phyloP scores from a whole-genome alignment of 2,888 invertebrate species.

The Sympetrum striolatum region DNA sequence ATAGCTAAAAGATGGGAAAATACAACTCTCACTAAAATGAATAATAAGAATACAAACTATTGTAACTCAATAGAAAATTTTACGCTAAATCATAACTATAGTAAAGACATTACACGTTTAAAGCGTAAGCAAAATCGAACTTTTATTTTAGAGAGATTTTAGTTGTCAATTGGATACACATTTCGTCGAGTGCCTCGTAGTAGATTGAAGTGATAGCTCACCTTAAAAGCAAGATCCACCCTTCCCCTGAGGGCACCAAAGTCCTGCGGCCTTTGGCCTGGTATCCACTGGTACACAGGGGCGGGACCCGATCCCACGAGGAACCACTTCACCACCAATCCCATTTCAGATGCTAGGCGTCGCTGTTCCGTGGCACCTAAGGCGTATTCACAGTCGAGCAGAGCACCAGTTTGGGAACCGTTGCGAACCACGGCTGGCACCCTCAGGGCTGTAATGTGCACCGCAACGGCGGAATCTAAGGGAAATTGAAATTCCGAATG shows the following conservation, averaged over 20 bases:
- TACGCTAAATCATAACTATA: no score
- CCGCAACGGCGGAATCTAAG: slow-evolving; percentile 50
- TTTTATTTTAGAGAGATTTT: no score
- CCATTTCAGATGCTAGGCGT: slow-evolving; percentile 59
- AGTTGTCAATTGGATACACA: no score
- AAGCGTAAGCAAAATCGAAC: no score
- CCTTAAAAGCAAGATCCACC: slow-evolving; percentile 70
- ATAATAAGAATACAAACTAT: no score
- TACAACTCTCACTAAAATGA: no score
- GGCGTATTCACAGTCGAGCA: slow-evolving; percentile 76
- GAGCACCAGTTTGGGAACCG: slow-evolving; percentile 60
- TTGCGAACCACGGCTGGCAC: slow-evolving; percentile 69
- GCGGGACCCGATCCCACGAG: slow-evolving; percentile 67
- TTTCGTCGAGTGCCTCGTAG: no score
- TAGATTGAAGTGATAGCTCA: slow-evolving; percentile 59
- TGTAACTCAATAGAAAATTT: no score
- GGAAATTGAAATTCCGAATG: background rate
- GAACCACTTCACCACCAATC: slow-evolving; percentile 80
- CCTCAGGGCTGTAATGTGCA: slow-evolving; percentile 67
- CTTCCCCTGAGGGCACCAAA: slow-evolving; percentile 65
- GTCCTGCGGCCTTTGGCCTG: slow-evolving; percentile 72
- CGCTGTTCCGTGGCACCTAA: slow-evolving; percentile 64
- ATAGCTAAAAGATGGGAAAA: no score
- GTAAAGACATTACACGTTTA: no score
- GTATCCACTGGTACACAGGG: slow-evolving; percentile 82